Percentiles rank a stretch among this genome's conserved stretches.
These are phyloP conservation scores for Fregetta grallaria DNA, from an alignment of 2,113 vertebrate genomes.

Conservation along the genomic window DNA sequence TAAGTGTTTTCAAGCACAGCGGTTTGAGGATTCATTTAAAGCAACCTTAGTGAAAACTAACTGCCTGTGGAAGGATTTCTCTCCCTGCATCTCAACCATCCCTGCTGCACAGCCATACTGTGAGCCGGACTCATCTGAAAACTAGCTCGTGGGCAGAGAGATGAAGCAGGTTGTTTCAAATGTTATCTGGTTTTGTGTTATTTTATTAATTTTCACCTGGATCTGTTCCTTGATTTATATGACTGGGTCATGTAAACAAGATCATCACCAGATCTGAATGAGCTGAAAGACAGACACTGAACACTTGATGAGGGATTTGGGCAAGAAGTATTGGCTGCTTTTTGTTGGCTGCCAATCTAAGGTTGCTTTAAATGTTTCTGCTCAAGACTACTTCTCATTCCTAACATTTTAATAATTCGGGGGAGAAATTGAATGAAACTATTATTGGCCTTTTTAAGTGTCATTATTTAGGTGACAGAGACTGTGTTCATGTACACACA, in stretches of 20 bases:
- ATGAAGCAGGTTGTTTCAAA: not conserved
- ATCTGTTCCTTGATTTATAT: not conserved
- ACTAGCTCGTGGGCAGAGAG: not conserved
- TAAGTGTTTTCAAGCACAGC: not conserved
- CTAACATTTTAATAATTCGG: not conserved
- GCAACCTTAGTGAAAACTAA: not conserved
- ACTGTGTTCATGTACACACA: not conserved
- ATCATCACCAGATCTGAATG: not conserved
- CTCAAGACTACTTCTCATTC: not conserved
- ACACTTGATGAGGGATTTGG: not conserved
- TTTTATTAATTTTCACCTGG: not conserved
- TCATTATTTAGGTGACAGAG: not conserved
- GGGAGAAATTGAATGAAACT: not conserved
- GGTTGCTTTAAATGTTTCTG: not conserved
- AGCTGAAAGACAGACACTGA: not conserved
- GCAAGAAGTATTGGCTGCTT: not conserved
- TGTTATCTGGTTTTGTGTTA: not conserved
- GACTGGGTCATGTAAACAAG: not conserved
- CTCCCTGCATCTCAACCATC: fast-evolving
- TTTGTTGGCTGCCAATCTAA: not conserved
- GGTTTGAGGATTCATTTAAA: not conserved
- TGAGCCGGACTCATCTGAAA: not conserved
- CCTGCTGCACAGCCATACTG: not conserved
- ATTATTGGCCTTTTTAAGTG: not conserved
- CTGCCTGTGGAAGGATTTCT: not conserved